phyloP scores from a whole-genome alignment of 2,797 vertebrate genomes.

The Oceanodroma leucorhoa region DNA sequence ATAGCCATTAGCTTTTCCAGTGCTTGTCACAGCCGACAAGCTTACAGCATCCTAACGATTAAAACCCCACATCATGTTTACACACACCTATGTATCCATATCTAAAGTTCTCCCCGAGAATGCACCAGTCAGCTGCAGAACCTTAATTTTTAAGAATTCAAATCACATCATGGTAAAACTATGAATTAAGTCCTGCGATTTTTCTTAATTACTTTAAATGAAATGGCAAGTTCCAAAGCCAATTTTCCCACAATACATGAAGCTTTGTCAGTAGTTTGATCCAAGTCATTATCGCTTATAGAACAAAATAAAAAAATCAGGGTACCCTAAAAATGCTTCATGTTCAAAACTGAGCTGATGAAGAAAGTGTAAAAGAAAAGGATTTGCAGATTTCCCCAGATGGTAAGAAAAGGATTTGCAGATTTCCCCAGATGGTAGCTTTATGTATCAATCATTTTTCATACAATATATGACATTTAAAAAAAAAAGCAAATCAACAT shows the following conservation, averaged over 20 bases:
- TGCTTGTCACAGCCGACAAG: neutral
- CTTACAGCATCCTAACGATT: neutral
- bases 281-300: neutral
- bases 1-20: neutral
- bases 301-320: neutral
- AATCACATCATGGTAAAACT: neutral
- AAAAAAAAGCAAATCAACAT: conserved; percentile 27
- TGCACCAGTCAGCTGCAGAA: neutral
- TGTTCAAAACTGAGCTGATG: neutral
- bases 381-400: neutral
- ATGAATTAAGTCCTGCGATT: neutral
- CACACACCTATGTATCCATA: neutral
- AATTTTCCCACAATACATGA: neutral
- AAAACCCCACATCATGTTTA: neutral
- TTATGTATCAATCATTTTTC: neutral
- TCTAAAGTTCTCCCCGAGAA: neutral
- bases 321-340: neutral
- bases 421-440: neutral
- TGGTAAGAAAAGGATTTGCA: neutral
- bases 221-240: neutral
- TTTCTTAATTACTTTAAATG: neutral
- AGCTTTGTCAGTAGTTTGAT: neutral
- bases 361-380: neutral
- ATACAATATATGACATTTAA: neutral
- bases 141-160: neutral